Evolutionary conservation across 2,888 invertebrate genomes (phyloP).

Genomic region (Lithophane semibrunnea): DNA sequence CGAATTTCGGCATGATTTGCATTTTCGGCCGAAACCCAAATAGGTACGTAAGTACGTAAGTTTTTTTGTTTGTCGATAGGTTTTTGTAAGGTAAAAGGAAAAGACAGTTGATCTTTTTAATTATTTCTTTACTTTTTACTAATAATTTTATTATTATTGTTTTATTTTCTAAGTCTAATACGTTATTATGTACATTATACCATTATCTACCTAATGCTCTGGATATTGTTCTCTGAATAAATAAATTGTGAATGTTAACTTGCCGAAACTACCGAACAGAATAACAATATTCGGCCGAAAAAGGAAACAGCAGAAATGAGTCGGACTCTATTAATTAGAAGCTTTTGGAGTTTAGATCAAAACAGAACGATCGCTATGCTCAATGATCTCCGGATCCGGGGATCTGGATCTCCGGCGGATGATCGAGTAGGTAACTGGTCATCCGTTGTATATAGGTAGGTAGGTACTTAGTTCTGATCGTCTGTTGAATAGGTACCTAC

Average conservation of each 20-base stretch:
- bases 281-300: neutral
- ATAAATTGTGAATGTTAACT: too few species aligned
- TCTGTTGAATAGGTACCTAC: too few species aligned
- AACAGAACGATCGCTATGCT: neutral
- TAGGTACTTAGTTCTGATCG: too few species aligned
- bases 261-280: too few species aligned
- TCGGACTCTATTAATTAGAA: neutral
- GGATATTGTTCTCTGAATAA: too few species aligned
- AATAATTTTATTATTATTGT: too few species aligned
- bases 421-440: neutral
- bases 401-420: neutral
- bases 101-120: too few species aligned
- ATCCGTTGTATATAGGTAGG: neutral
- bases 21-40: neutral
- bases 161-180: too few species aligned
- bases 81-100: neutral
- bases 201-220: too few species aligned
- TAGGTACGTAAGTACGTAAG: neutral
- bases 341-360: neutral
- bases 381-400: neutral
- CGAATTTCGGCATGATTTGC: neutral
- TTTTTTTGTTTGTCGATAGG: neutral
- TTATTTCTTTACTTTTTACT: too few species aligned
- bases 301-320: neutral
- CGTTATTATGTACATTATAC: too few species aligned